A percentile compares a stretch with the other conserved stretches of the same genome.
Evolutionary conservation across 2,113 vertebrate genomes (phyloP).

Genomic region (Chiloscyllium plagiosum): DNA sequence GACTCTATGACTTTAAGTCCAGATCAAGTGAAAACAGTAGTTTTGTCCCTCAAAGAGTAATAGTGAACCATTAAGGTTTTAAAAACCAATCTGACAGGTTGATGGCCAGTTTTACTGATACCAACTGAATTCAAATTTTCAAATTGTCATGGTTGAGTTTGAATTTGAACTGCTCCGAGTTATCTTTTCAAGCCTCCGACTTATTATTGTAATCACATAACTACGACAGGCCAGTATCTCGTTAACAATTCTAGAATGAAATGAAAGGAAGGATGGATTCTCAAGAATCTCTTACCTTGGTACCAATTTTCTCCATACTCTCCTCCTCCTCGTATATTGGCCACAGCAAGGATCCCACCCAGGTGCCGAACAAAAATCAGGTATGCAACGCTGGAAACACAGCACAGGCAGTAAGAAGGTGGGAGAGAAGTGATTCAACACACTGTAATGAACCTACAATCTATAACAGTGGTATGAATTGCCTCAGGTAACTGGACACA

Average conservation of each 20-base stretch:
- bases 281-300: slow-evolving; percentile 50
- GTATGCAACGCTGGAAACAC: slow-evolving; percentile 51
- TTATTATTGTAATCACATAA: background rate
- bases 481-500: background rate
- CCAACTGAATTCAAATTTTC: background rate
- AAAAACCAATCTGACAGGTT: background rate
- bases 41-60: background rate
- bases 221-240: background rate
- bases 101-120: background rate
- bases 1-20: too few relatives aligned
- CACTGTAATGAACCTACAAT: background rate
- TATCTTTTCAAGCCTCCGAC: background rate
- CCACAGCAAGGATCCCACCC: slow-evolving; percentile 60
- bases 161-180: background rate
- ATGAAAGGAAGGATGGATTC: background rate
- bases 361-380: slow-evolving; percentile 60
- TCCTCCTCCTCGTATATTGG: slow-evolving; percentile 64
- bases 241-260: background rate
- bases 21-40: background rate
- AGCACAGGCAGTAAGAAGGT: background rate
- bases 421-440: background rate
- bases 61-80: background rate
- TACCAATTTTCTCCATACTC: slow-evolving; percentile 66
- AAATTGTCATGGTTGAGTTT: background rate
- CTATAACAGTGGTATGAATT: background rate